Evolutionary conservation across 2,888 invertebrate species (phyloP).

Genomic region (Eumerus sabulonum): DNA sequence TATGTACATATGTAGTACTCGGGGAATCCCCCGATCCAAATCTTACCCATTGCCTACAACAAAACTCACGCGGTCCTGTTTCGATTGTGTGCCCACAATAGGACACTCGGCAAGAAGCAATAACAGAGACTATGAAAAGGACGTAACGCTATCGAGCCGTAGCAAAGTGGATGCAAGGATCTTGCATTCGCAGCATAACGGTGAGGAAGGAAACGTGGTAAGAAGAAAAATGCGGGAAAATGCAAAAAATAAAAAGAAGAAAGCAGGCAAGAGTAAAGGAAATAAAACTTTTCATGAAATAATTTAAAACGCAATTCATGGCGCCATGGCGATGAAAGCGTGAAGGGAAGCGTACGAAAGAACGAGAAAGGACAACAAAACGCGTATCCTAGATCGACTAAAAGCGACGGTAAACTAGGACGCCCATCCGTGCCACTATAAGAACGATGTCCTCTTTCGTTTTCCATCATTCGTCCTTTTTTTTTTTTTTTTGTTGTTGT

Average conservation of each 20-base stretch:
- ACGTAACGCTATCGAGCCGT: conserved; percentile 8
- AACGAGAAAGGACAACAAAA: conserved; percentile 18
- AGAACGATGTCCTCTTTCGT: too few species aligned
- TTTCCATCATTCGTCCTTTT: too few species aligned
- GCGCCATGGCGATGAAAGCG: not conserved
- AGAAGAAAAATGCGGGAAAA: conserved; percentile 26
- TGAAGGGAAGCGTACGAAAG: not conserved
- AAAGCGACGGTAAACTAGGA: conserved; percentile 45
- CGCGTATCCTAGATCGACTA: conserved; percentile 42
- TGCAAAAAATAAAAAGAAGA: conserved; percentile 39
- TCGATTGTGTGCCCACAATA: conserved; percentile 33
- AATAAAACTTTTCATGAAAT: conserved; percentile 50
- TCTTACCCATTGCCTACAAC: not conserved
- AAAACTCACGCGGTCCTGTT: conserved; percentile 4
- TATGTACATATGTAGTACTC: too few species aligned
- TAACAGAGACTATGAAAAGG: conserved; percentile 53
- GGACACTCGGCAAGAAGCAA: conserved; percentile 52
- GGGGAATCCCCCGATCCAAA: not conserved
- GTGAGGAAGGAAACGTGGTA: conserved; percentile 17
- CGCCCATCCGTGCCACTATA: conserved; percentile 39
- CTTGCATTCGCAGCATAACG: conserved; percentile 9
- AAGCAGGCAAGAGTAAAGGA: too few species aligned
- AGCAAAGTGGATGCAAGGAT: conserved; percentile 40
- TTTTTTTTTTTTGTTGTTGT: too few species aligned
- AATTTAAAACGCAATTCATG: conserved; percentile 65